Percentiles rank a stretch among this genome's conserved stretches.
phyloP scores from a whole-genome alignment of 2,113 vertebrate species.

The Sylvilagus bachmani region DNA sequence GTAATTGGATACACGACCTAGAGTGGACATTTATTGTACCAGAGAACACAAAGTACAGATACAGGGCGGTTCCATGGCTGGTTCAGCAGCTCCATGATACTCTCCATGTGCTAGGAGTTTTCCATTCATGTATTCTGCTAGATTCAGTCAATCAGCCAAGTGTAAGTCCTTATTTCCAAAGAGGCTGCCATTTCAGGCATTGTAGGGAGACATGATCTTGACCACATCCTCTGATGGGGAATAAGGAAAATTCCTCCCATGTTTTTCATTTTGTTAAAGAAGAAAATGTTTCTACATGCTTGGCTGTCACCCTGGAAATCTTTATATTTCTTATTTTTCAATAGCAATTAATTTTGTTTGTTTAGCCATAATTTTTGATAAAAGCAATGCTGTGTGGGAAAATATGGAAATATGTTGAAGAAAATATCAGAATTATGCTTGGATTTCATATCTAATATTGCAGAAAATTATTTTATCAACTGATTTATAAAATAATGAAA shows the following conservation, averaged over 20 bases:
- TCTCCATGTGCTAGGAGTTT: too few relatives aligned
- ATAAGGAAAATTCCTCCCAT: background rate
- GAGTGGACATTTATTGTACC: background rate
- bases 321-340: background rate
- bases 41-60: background rate
- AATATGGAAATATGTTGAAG: background rate
- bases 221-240: background rate
- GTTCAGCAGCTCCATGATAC: background rate
- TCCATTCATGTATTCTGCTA: background rate
- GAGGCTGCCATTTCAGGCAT: background rate
- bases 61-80: background rate
- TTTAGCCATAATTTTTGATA: background rate
- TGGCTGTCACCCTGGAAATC: background rate
- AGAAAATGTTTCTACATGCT: background rate
- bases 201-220: background rate
- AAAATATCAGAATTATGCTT: background rate
- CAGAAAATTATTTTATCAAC: background rate
- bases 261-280: background rate
- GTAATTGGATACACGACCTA: background rate
- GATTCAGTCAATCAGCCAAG: background rate
- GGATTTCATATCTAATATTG: background rate
- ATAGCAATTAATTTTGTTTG: background rate
- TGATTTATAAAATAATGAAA: conserved; percentile 35
- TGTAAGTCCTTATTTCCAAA: background rate
- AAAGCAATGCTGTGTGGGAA: background rate